Base-by-base conservation (phyloP, 2,113 vertebrate genomes). In the Climacteris rufus region DNA sequence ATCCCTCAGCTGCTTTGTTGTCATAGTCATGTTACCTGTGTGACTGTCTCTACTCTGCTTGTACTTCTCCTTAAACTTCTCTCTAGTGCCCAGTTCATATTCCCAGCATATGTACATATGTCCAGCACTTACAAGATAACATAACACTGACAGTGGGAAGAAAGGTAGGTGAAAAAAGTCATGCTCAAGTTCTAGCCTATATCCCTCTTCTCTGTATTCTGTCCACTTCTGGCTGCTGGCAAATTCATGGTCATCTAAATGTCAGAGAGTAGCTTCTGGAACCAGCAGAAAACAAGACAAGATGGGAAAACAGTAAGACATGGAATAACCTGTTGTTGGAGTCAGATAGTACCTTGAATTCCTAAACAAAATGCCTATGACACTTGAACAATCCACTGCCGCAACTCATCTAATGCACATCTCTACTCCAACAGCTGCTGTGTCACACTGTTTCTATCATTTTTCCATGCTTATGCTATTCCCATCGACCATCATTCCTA, bases 401-500 rank as follows among this genome's bases (percentile, higher is more conserved):
- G 56, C 28, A 35, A 27, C 50, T 83, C 52, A 66, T 72, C 35
- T 57, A 53, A 40, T 25, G 15, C 18, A 44, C 18, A 12, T 1
- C 14, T 11, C 31, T 45, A 5, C 50, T 65, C 28, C 54, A 50
- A 27, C 64, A 64, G n/a, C 14, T 54, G 31, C 24, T 1, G 1
- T 17, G 6, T 17, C 25, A 24, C 33, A 42, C 5, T 53, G 3
- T 37, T 69, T 45, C 49, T 78, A 25, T 64, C 39, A n/a, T 8
- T 69, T 78, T 64, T 30, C 13, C 30, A 61, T n/a, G 11, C 4
- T 86, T 65, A 31, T 16, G 8, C 30, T 31, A 5, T 37, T 87
- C 16, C 13, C 33, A 37, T 16, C 0, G 0, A 31, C 45, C 3
- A 27, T 37, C 20, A 40, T 45, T 21, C 16, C 44, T 44, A 11